These are phyloP conservation scores for Drosophila tanythrix DNA, from an alignment of 2,888 invertebrate species.

Conservation along the genomic window DNA sequence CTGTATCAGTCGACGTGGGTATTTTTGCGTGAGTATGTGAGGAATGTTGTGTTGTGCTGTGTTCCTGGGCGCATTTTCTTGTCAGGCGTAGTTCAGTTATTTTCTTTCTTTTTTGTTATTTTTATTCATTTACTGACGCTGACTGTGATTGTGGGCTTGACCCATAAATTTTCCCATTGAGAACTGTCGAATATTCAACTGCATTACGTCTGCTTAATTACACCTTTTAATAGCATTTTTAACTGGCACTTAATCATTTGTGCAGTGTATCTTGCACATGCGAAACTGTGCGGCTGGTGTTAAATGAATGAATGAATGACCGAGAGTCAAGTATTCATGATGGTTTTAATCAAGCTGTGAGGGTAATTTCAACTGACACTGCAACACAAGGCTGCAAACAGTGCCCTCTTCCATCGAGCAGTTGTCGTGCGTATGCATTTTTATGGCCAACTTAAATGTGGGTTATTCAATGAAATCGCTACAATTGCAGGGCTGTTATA, in stretches of 20 bases:
- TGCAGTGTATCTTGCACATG: constrained; percentile 35
- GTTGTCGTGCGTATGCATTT: constrained; percentile 3
- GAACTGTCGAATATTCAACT: constrained; percentile 36
- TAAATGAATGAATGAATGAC: constrained; percentile 47
- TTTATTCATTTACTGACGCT: constrained; percentile 2
- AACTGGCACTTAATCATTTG: constrained; percentile 56
- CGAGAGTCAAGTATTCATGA: constrained; percentile 14
- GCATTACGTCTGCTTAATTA: constrained; percentile 59
- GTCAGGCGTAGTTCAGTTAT: constrained; percentile 24
- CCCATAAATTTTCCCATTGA: constrained; percentile 45
- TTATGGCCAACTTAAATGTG: constrained; percentile 4
- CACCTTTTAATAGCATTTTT: constrained; percentile 57
- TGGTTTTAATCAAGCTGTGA: constrained; percentile 16
- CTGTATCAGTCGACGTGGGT: constrained; percentile 7
- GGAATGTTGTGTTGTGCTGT: background rate
- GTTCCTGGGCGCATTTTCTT: constrained; percentile 42
- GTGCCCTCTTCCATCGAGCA: constrained; percentile 3
- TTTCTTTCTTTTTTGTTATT: background rate
- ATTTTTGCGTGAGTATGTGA: constrained; percentile 11
- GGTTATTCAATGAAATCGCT: constrained; percentile 5
- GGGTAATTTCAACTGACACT: constrained; percentile 21
- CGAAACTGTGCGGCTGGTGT: constrained; percentile 18
- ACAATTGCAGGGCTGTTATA: background rate
- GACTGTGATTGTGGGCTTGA: background rate
- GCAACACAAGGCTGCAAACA: constrained; percentile 19